phyloP scores from a whole-genome alignment of 2,113 vertebrate species.

The Chlorodrepanis virens region DNA sequence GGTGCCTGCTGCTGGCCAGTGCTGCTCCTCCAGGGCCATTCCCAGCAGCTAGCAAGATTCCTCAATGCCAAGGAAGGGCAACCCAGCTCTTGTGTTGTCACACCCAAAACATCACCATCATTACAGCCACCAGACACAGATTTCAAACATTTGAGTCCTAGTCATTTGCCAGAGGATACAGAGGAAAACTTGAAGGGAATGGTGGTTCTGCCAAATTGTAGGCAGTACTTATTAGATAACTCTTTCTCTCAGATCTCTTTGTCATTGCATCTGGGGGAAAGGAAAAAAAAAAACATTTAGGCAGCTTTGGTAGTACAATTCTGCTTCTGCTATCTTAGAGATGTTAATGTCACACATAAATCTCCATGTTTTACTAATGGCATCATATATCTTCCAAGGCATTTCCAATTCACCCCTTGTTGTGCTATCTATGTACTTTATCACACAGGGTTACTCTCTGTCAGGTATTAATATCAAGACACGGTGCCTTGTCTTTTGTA shows the following conservation, averaged over 20 bases:
- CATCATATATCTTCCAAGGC: slow-evolving; percentile 6
- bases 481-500: neutral
- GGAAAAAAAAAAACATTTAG: neutral
- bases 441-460: neutral
- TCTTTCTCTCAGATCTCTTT: neutral
- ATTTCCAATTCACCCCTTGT: neutral
- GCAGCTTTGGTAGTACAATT: neutral
- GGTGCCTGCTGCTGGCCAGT: neutral
- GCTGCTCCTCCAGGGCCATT: neutral
- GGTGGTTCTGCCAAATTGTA: neutral
- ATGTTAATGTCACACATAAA: slow-evolving; percentile 19
- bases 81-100: neutral
- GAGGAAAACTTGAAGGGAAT: neutral
- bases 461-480: slow-evolving; percentile 7
- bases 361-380: slow-evolving; percentile 28
- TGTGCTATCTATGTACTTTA: slow-evolving; percentile 30
- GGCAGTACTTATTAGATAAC: neutral
- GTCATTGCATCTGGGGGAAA: neutral
- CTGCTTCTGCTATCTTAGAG: neutral
- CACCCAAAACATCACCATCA: neutral
- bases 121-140: neutral
- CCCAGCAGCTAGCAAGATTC: neutral
- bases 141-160: neutral
- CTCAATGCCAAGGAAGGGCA: neutral
- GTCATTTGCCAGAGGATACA: neutral